Evolutionary conservation across 2,797 vertebrate genomes (phyloP).

Genomic region (Mormyrus hasselquistii): DNA sequence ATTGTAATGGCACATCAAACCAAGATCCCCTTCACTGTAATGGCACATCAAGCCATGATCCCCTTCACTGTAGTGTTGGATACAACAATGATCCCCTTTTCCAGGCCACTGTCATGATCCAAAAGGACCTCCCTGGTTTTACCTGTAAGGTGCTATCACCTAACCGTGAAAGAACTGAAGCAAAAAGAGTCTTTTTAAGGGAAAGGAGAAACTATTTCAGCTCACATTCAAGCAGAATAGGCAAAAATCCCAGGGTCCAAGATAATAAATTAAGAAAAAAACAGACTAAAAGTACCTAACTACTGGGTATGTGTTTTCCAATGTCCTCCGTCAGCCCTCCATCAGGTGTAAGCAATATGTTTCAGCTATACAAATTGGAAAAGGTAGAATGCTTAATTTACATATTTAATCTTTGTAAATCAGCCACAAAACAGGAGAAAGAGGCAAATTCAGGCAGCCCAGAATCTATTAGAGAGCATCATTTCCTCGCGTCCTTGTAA

Average conservation of each 20-base stretch:
- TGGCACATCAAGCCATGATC: neutral
- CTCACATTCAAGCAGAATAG: neutral
- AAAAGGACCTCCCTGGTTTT: neutral
- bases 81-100: neutral
- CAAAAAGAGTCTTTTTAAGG: neutral
- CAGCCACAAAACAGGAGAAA: neutral
- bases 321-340: neutral
- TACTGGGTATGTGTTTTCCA: neutral
- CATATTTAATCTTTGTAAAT: conserved; percentile 10
- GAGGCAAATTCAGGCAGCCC: neutral
- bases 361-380: neutral
- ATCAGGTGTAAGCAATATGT: neutral
- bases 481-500: neutral
- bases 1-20: neutral
- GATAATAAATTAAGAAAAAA: neutral
- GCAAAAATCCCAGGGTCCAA: neutral
- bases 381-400: neutral
- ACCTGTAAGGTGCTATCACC: neutral
- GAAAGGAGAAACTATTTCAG: neutral
- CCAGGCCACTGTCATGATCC: neutral
- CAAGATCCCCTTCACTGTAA: neutral
- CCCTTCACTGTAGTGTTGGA: neutral
- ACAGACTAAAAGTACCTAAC: neutral
- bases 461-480: conserved; percentile 9
- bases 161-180: neutral